Conservation (phyloP, 2,797 vertebrate species). For the Enteromius argenteus region DNA sequence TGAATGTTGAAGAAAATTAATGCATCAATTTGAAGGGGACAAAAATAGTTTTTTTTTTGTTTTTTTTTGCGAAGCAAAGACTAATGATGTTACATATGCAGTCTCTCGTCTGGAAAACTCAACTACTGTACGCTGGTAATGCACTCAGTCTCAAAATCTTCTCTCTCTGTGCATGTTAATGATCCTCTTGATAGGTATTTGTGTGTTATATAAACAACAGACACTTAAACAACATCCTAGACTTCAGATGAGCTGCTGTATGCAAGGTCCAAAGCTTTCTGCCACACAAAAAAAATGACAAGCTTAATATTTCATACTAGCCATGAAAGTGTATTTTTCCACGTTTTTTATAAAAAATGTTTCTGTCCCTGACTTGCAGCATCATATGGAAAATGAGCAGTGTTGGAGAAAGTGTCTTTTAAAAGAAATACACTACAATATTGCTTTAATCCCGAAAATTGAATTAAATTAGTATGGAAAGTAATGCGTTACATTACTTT, state of each 20-base stretch:
- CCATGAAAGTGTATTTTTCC: neutral
- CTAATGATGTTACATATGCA: neutral
- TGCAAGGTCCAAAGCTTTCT: neutral
- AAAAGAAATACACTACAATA: no score
- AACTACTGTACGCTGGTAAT: neutral
- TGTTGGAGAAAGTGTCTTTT: no score
- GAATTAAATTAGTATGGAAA: no score
- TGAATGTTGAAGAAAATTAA: constrained; percentile 6
- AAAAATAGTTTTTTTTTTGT: neutral
- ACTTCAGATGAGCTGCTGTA: neutral
- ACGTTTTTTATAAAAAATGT: neutral
- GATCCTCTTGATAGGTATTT: neutral
- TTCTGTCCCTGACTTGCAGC: neutral
- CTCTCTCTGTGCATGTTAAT: neutral
- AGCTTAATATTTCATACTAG: constrained; percentile 4
- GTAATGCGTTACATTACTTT: no score
- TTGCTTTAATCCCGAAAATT: no score
- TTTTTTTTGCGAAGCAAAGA: neutral
- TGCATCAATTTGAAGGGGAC: neutral
- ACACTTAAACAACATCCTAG: neutral
- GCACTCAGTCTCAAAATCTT: neutral
- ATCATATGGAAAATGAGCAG: neutral
- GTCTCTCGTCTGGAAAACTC: neutral
- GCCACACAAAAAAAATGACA: neutral
- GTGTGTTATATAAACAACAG: neutral